A percentile compares a stretch with the other conserved stretches of the same genome.
These are phyloP conservation scores for Mobula birostris DNA, from an alignment of 2,113 vertebrate species.

Conservation along the genomic window DNA sequence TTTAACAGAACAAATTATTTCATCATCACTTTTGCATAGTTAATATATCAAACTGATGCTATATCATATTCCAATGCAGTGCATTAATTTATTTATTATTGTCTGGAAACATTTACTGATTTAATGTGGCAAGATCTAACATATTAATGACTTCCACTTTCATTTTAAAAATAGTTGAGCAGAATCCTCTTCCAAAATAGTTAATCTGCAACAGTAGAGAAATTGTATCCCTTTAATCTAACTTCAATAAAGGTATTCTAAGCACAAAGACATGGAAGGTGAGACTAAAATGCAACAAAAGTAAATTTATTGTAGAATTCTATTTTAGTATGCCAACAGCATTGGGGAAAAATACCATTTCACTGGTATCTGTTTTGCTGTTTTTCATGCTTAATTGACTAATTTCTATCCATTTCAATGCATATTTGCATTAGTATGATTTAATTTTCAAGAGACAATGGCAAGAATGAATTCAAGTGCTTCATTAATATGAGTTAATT, in stretches of 20 bases:
- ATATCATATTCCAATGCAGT: background rate
- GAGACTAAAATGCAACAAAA: background rate
- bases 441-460: background rate
- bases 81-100: background rate
- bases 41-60: background rate
- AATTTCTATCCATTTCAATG: constrained; percentile 6
- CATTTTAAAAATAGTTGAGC: background rate
- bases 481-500: background rate
- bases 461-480: background rate
- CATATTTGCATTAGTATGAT: background rate
- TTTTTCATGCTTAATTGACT: background rate
- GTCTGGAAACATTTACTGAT: background rate
- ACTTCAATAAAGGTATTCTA: background rate
- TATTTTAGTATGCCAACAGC: background rate
- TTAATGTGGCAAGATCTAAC: background rate
- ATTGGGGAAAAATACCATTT: background rate
- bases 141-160: background rate
- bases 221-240: background rate
- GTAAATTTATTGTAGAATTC: constrained; percentile 10
- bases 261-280: background rate
- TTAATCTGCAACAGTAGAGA: background rate
- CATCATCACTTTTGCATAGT: background rate
- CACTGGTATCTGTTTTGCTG: background rate
- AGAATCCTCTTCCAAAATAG: background rate
- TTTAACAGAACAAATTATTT: constrained; percentile 1